Percentiles rank a stretch among this genome's conserved stretches.
phyloP scores from a whole-genome alignment of 2,888 invertebrate genomes.

The Pseudoips prasinana region DNA sequence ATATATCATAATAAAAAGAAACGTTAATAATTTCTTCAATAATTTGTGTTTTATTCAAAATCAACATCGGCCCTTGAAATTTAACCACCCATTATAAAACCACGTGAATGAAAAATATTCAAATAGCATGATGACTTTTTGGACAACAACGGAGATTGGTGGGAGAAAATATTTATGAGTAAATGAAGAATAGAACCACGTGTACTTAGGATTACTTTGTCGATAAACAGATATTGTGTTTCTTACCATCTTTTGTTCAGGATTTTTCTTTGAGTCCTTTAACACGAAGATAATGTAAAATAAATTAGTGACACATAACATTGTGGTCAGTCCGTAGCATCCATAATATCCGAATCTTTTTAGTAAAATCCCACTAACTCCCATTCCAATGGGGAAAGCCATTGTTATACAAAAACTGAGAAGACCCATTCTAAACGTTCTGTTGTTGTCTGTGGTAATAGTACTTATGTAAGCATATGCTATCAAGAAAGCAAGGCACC shows the following conservation, averaged over 20 bases:
- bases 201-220: too few relatives aligned
- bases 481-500: slow-evolving; percentile 91
- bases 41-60: too few relatives aligned
- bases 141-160: too few relatives aligned
- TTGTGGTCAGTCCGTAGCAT: slow-evolving; percentile 85
- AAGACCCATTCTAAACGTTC: slow-evolving; percentile 92
- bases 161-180: too few relatives aligned
- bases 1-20: too few relatives aligned
- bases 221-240: too few relatives aligned
- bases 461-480: slow-evolving; percentile 92
- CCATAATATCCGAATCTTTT: slow-evolving; percentile 89
- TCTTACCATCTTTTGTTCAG: slow-evolving; percentile 57
- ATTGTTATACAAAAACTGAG: slow-evolving; percentile 92
- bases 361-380: slow-evolving; percentile 88
- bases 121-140: too few relatives aligned
- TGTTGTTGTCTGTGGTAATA: slow-evolving; percentile 87
- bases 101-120: too few relatives aligned
- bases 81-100: too few relatives aligned
- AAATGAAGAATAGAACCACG: too few relatives aligned
- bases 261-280: slow-evolving; percentile 79
- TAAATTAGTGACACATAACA: slow-evolving; percentile 85
- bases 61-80: too few relatives aligned
- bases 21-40: too few relatives aligned
- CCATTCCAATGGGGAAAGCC: slow-evolving; percentile 93
- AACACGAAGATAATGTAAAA: slow-evolving; percentile 85